Base-by-base conservation (phyloP, 2,888 invertebrate genomes). In the Agrochola lota region DNA sequence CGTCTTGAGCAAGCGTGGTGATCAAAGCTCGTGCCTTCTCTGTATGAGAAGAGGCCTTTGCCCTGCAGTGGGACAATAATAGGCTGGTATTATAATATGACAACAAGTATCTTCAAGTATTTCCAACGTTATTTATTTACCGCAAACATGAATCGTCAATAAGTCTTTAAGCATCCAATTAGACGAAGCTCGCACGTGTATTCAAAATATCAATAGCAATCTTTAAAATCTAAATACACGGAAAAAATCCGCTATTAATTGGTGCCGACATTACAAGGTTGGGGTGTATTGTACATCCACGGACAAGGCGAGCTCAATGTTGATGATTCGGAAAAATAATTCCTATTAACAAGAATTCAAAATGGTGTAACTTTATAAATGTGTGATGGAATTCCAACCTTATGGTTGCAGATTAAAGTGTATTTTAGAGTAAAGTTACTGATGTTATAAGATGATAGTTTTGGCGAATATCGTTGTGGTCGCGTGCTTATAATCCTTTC, bases 231-330 rank as follows among this genome's bases (percentile, higher is more conserved):
- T 88, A 87, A 88, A 88, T 87, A 90, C 85, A 76, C 85, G 84
- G 81, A 85, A 88, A 90, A 91, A 91, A 93, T 91, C 91, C 92
- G 49, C 86, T 85, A 87, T 91, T 93, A 93, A 93, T 93, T 92
- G 93, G 91, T 83, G 75, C 84, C 84, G 78, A 88, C 77, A 35
- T 26, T 71, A 69, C 60, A 59, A 75, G 62, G 35, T 72, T 75
- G 43, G 75, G 71, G 77, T 20, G 63, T 20, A 63, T 80, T 78
- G 57, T 78, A 72, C 57, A 26, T 72, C 55, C 20, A 72, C 30
- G 23, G 35, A 74, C 55, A 59, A 77, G 81, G 66, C 59, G 26
- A 68, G 60, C 40, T 80, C 68, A 76, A 67, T 81, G 81, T 74
- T 76, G 59, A 69, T 59, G 68, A 68, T 76, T 80, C 66, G 40